phyloP scores from a whole-genome alignment of 2,797 vertebrate genomes.

The Rhynchotus rufescens region DNA sequence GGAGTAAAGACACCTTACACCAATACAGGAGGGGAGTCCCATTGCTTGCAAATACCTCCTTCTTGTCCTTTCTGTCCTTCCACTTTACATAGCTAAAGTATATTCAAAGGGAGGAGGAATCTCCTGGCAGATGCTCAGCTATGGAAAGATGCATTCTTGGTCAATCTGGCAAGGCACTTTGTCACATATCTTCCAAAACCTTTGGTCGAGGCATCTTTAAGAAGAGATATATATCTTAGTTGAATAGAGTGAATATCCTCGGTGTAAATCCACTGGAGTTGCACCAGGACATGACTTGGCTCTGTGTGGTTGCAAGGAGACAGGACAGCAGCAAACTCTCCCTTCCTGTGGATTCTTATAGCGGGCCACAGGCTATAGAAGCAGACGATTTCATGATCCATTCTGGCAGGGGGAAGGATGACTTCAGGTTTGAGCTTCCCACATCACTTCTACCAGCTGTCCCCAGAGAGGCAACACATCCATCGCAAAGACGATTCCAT shows the following conservation, averaged over 20 bases:
- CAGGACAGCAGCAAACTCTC: conserved; percentile 22
- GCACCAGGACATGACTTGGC: not conserved
- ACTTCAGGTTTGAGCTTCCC: conserved; percentile 64
- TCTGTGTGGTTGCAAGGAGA: not conserved
- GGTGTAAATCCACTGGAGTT: not conserved
- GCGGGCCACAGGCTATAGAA: conserved; percentile 26
- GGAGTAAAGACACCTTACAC: not conserved
- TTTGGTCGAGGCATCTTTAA: not conserved
- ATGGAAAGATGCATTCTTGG: not conserved
- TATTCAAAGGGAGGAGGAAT: not conserved
- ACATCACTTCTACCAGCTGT: conserved; percentile 35
- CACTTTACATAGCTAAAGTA: rapidly evolving
- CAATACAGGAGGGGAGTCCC: not conserved
- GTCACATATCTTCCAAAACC: not conserved
- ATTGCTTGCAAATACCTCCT: not conserved
- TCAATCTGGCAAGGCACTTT: not conserved
- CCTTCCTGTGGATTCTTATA: conserved; percentile 27
- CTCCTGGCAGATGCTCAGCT: not conserved
- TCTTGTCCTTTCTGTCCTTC: not conserved
- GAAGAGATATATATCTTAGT: not conserved
- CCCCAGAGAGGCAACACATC: not conserved
- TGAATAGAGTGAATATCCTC: not conserved
- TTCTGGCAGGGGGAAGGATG: conserved; percentile 58
- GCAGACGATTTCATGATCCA: conserved; percentile 54
- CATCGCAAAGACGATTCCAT: not conserved